Conservation (phyloP, 2,113 vertebrate genomes). For the Chascanopsetta lugubris region DNA sequence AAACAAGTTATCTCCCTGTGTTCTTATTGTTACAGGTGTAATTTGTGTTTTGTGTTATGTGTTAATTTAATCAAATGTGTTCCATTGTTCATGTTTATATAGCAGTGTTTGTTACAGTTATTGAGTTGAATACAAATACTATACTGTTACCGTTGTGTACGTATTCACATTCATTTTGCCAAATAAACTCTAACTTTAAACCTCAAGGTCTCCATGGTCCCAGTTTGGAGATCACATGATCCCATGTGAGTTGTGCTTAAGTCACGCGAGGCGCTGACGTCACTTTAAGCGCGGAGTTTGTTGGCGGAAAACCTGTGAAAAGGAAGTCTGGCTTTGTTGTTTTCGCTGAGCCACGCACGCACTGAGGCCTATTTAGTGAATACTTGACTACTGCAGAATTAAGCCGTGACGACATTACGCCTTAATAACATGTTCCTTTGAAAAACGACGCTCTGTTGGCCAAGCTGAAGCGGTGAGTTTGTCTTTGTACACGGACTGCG, state of each 20-base stretch:
- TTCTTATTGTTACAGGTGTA: conserved; percentile 10
- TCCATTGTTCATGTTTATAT: background rate
- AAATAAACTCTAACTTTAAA: too few relatives aligned
- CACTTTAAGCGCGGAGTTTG: conserved; percentile 78
- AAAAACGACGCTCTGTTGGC: background rate
- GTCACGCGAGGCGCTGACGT: conserved; percentile 61
- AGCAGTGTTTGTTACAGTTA: background rate
- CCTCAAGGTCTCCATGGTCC: too few relatives aligned
- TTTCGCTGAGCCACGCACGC: background rate
- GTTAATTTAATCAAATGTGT: conserved; percentile 31
- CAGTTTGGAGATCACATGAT: background rate
- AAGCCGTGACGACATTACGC: background rate
- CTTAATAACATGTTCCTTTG: background rate
- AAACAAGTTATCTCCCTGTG: background rate
- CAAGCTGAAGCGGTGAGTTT: conserved; percentile 54
- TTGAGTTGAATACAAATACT: background rate
- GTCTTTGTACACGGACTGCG: conserved; percentile 10
- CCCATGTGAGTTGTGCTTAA: conserved; percentile 8
- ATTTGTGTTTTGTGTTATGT: conserved; percentile 4
- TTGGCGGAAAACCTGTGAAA: conserved; percentile 55
- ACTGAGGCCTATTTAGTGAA: rapidly evolving
- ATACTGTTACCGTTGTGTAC: background rate
- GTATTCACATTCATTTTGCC: background rate
- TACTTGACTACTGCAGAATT: background rate
- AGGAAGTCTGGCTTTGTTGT: background rate